Conservation (phyloP, 2,888 invertebrate genomes). For the Gymnoscelis rufifasciata region DNA sequence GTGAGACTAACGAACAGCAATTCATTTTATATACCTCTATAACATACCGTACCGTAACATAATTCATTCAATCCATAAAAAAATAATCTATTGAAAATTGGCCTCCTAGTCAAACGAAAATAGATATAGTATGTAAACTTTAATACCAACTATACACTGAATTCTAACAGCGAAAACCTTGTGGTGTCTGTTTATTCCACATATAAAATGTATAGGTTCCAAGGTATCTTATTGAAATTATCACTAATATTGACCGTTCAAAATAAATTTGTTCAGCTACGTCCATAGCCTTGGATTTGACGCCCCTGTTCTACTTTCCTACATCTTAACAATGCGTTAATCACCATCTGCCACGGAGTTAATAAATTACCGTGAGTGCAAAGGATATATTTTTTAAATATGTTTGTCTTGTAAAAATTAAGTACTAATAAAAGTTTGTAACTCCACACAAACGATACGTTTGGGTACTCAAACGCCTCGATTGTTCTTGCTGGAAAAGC, state of each 20-base stretch:
- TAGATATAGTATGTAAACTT: slow-evolving; percentile 9
- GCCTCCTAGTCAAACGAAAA: slow-evolving; percentile 14
- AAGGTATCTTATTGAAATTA: slow-evolving; percentile 47
- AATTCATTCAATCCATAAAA: too few species aligned
- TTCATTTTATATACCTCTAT: too few species aligned
- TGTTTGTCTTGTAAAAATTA: not conserved
- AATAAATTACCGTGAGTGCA: slow-evolving; percentile 33
- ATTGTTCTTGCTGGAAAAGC: slow-evolving; percentile 49
- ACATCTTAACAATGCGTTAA: slow-evolving; percentile 69
- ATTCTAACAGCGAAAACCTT: slow-evolving; percentile 23
- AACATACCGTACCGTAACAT: too few species aligned
- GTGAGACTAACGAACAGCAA: too few species aligned
- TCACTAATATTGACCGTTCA: slow-evolving; percentile 48
- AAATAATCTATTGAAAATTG: slow-evolving; percentile 1
- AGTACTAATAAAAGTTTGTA: slow-evolving; percentile 15
- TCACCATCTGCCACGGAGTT: slow-evolving; percentile 53
- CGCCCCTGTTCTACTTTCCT: slow-evolving; percentile 73
- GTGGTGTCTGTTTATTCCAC: slow-evolving; percentile 29
- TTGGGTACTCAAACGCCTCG: slow-evolving; percentile 26
- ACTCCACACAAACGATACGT: slow-evolving; percentile 17
- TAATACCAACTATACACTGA: slow-evolving; percentile 7
- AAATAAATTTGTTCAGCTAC: slow-evolving; percentile 63
- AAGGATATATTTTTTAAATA: slow-evolving; percentile 24
- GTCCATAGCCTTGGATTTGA: slow-evolving; percentile 64
- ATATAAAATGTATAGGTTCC: slow-evolving; percentile 40